Evolutionary conservation across 2,113 vertebrate species (phyloP).

Genomic region (Rhipidura dahli): DNA sequence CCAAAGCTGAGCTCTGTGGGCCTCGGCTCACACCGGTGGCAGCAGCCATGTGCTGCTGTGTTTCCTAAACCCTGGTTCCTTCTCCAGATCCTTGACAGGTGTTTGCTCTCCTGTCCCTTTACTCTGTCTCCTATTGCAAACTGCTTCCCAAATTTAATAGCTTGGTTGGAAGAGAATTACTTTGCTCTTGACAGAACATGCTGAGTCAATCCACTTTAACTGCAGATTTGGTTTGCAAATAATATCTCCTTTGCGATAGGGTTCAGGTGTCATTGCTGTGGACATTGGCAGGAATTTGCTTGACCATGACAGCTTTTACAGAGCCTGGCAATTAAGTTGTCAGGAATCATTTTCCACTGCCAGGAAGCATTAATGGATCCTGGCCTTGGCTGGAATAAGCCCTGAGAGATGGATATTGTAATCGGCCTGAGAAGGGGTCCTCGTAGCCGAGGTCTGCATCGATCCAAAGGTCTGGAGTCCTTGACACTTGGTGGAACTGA

Average conservation of each 20-base stretch:
- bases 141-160: not conserved
- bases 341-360: conserved; percentile 23
- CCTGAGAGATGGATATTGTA: not conserved
- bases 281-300: conserved; percentile 32
- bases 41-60: rapidly evolving
- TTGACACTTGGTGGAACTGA: not conserved
- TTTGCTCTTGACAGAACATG: not conserved
- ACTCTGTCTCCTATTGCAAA: not conserved
- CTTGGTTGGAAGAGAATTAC: not conserved
- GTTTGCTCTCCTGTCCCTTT: not conserved
- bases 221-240: conserved; percentile 36
- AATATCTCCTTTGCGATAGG: not conserved
- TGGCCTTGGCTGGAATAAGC: not conserved
- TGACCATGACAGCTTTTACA: conserved; percentile 33
- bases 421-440: not conserved
- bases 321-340: conserved; percentile 38
- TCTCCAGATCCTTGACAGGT: not conserved
- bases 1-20: not conserved
- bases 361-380: conserved; percentile 24
- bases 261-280: conserved; percentile 16
- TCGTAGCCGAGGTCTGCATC: not conserved
- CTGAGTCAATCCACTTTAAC: conserved; percentile 8
- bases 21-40: rapidly evolving
- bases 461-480: not conserved
- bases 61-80: not conserved